A percentile compares a stretch with the other conserved stretches of the same genome.
Conservation (phyloP, 2,113 vertebrate genomes). For the Pardalotus punctatus region DNA sequence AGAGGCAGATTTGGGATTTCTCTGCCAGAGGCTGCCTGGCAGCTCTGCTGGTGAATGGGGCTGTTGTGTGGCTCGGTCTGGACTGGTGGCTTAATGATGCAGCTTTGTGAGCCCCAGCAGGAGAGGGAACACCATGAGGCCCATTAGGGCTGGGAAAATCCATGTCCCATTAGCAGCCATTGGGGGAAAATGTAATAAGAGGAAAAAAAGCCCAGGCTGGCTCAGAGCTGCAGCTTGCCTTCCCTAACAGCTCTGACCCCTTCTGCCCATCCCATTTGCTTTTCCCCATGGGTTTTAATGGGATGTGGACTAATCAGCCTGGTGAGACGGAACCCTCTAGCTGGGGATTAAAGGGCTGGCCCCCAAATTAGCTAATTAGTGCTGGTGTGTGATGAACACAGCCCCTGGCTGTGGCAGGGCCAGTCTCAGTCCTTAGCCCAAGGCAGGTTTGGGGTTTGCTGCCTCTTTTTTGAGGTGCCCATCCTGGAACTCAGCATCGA, state of each 20-base stretch:
- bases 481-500: too few relatives aligned
- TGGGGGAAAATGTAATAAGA: constrained; percentile 3
- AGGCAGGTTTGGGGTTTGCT: not conserved
- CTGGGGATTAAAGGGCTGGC: not conserved
- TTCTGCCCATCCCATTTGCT: constrained; percentile 29
- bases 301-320: constrained; percentile 9
- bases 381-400: not conserved
- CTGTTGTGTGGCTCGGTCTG: not conserved
- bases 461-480: not conserved
- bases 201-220: not conserved
- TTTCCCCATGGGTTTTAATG: constrained; percentile 14
- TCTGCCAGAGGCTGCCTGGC: not conserved
- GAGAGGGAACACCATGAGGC: constrained; percentile 47
- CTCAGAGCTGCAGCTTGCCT: constrained; percentile 22
- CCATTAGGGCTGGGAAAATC: constrained; percentile 60
- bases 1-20: not conserved
- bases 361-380: constrained; percentile 20
- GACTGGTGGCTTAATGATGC: constrained; percentile 26
- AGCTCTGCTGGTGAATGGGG: constrained; percentile 18
- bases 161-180: constrained; percentile 49
- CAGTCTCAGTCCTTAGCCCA: not conserved
- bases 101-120: constrained; percentile 32
- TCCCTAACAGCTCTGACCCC: not conserved
- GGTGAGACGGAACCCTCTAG: not conserved
- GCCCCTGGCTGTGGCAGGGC: not conserved